Percentiles rank a stretch among this genome's conserved stretches.
phyloP scores from a whole-genome alignment of 1,140 invertebrate genomes.

The Aporrectodea caliginosa region DNA sequence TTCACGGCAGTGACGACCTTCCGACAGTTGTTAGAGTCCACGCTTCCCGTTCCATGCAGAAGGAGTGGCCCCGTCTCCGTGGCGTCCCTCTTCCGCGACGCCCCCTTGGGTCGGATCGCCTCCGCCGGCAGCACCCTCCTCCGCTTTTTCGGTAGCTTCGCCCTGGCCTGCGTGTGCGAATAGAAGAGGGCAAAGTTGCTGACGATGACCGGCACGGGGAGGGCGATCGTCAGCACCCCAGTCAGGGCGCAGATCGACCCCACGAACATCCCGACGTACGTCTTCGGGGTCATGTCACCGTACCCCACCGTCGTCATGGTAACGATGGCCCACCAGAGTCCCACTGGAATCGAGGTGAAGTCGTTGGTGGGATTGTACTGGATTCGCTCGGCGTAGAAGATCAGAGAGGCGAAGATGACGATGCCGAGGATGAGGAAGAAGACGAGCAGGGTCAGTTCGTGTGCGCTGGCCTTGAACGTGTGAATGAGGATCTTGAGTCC shows the following conservation, averaged over 20 bases:
- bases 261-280: slow-evolving; percentile 66
- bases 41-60: background rate
- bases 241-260: slow-evolving; percentile 82
- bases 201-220: slow-evolving; percentile 89
- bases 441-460: slow-evolving; percentile 87
- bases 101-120: slow-evolving; percentile 12
- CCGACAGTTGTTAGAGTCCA: background rate
- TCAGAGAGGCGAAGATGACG: slow-evolving; percentile 97
- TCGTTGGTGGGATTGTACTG: slow-evolving; percentile 91
- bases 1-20: background rate
- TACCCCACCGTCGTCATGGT: slow-evolving; percentile 65
- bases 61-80: background rate
- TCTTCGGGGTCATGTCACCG: slow-evolving; percentile 84
- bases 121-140: slow-evolving; percentile 86
- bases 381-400: slow-evolving; percentile 98
- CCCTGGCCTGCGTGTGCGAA: slow-evolving; percentile 83
- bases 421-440: slow-evolving; percentile 67
- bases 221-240: slow-evolving; percentile 83
- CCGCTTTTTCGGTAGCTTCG: slow-evolving; percentile 80
- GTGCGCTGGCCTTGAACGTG: slow-evolving; percentile 93
- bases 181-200: slow-evolving; percentile 92
- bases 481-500: slow-evolving; percentile 98
- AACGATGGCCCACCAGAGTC: slow-evolving; percentile 60
- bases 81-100: slow-evolving; percentile 1
- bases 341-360: slow-evolving; percentile 86